Base-by-base conservation (phyloP, 2,113 vertebrate genomes). In the Pagrus major region DNA sequence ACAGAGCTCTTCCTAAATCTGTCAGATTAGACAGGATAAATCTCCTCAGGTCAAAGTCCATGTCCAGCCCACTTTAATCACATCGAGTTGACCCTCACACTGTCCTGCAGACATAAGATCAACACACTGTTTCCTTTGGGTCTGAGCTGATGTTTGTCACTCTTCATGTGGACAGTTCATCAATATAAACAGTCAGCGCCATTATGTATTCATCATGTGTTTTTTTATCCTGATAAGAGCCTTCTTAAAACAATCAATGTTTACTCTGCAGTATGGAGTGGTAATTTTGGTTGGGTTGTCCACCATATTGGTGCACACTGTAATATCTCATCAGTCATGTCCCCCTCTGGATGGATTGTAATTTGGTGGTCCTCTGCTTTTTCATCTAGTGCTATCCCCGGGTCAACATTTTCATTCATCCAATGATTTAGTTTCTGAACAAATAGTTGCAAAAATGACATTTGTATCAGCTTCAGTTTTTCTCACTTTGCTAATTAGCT, bases 31-130 rank as follows among this genome's bases (percentile, higher is more conserved):
- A 80, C 63, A 41, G 78, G 55, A 68, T 68, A 69, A 78, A 66
- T 77, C 81, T 81, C 47, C 41, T 20, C 78, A 73, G 75, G 80
- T 82, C 72, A 70, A 78, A 84, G 65, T 81, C 78, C 70, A 60
- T 60, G 49, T 55, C 66, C 61, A 42, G 71, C 42, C 49, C 33
- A 41, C 52, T 78, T 67, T 67, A 73, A 78, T 46, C 29, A 61
- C 49, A 46, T 46, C 31, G 20, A 35, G 66, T 27, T 52, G 52
- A 46, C 67, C 77, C 60, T 60, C n/a, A n/a, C 14, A 37, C 16
- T 29, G 51, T 27, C 35, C 56, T 15, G 47, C 42, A 27, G 31
- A 52, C 25, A 58, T 44, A 23, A 69, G n/a, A 42, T 63, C 55
- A 46, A 42, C 46, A 37, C 23, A 33, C n/a, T 21, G 46, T 59